Conservation (phyloP, 2,797 vertebrate species). For the Leptoclinus maculatus region DNA sequence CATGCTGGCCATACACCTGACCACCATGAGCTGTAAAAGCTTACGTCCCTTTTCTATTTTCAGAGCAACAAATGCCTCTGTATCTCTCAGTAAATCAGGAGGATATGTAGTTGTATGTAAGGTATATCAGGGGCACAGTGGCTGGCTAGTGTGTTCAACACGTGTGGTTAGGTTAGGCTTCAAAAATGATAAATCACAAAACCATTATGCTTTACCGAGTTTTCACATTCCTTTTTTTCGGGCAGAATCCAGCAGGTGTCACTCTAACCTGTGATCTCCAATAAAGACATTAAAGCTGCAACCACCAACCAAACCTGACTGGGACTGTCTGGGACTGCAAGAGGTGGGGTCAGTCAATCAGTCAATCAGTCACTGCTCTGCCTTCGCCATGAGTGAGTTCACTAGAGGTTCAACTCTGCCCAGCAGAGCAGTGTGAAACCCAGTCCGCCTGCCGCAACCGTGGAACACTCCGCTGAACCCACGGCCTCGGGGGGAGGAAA, state of each 20-base stretch:
- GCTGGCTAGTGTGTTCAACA: background rate
- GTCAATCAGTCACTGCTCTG: constrained; percentile 59
- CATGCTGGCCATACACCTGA: constrained; percentile 5
- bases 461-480: constrained; percentile 54
- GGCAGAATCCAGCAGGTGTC: constrained; percentile 77
- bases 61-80: constrained; percentile 34
- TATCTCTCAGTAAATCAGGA: constrained; percentile 27
- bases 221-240: background rate
- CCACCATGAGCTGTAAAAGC: constrained; percentile 13
- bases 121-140: constrained; percentile 13
- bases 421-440: constrained; percentile 73
- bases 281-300: constrained; percentile 1
- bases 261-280: constrained; percentile 66
- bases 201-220: background rate
- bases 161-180: background rate
- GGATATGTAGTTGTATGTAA: constrained; percentile 8
- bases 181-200: background rate
- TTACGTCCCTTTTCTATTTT: constrained; percentile 43
- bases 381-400: constrained; percentile 64
- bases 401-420: constrained; percentile 72
- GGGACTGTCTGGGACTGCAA: constrained; percentile 28
- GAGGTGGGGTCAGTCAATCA: constrained; percentile 66
- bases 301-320: constrained; percentile 32
- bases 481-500: constrained; percentile 49
- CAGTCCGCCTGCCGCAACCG: constrained; percentile 63